Evolutionary conservation across 1,140 invertebrate species (phyloP), one percentile per base, ranked within the genome.

Genomic region (Drosophila sulfurigaster): DNA sequence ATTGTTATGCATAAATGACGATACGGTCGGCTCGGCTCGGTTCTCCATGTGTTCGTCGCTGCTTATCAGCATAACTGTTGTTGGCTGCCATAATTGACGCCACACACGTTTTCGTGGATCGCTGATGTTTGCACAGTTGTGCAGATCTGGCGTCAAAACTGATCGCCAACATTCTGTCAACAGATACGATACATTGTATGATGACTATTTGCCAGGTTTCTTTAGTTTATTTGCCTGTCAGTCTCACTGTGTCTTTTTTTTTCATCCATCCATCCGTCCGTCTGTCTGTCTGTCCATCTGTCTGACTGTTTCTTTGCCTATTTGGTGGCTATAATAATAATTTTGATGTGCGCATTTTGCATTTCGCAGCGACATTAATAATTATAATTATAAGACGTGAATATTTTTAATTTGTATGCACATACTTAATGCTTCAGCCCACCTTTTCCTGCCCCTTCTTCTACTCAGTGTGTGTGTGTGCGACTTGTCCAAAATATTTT

Each of bases 261-360:
- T 25, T 2, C 20, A 20, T 25, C 20, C 20, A 25, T 25, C 20
- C 20, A 38, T 28, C 46, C 35, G 52, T 7, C 41, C 28, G 13
- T 51, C 59, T 52, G 10, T 35, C 48, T 25, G 60, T 52, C 59
- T 66, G 70, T 49, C 41, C 8, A 10, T 38, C 45, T 10, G 48
- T 28, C 46, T 35, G 63, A 10, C 41, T 15, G 20, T 51, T 49
- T 58, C 30, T 59, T 67, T 60, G 13, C 56, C 48, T 45, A 67
- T 59, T 73, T 73, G 70, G 64, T 64, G 67, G 70, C 32, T 25
- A 25, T 25, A 57, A 59, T 45, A 67, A 67, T 59, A 73, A 52
- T 73, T 73, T 67, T 57, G 38, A 73, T 73, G 70, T 73, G 70
- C 64, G 63, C 64, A 73, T 73, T 73, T 73, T 67, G 64, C 70